Evolutionary conservation across 2,113 vertebrate species (phyloP).

Genomic region (Oenanthe oenanthe): DNA sequence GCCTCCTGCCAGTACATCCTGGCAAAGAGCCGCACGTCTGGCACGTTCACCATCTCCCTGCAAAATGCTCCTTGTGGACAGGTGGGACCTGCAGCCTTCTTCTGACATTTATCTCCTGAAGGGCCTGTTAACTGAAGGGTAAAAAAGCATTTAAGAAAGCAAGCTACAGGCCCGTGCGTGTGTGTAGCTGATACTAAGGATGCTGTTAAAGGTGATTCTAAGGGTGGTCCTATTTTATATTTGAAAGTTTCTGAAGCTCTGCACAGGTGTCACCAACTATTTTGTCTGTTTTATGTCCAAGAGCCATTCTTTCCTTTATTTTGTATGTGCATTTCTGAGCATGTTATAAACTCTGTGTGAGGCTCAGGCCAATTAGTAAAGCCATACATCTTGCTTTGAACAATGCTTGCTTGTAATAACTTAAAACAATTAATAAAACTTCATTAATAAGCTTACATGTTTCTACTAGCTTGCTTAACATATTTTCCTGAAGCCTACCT

Average conservation of each 20-base stretch:
- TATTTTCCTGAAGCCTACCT: too few relatives aligned
- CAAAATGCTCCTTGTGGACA: slow-evolving; percentile 91
- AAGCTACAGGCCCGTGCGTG: accelerated
- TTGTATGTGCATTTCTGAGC: neutral
- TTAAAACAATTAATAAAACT: too few relatives aligned
- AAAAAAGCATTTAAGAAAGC: neutral
- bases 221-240: accelerated
- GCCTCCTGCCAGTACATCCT: slow-evolving; percentile 93
- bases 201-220: neutral
- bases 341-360: neutral
- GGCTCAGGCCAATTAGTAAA: too few relatives aligned
- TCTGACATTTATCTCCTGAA: neutral
- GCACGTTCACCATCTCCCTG: slow-evolving; percentile 85
- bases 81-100: slow-evolving; percentile 69
- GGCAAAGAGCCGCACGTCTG: slow-evolving; percentile 87
- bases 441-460: too few relatives aligned
- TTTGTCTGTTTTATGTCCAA: neutral
- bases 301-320: neutral
- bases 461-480: too few relatives aligned
- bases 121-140: accelerated
- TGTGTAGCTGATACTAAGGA: neutral
- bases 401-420: too few relatives aligned
- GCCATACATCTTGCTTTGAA: too few relatives aligned
- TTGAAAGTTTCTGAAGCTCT: neutral
- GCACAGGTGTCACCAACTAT: neutral